Evolutionary conservation across 1,140 invertebrate species (phyloP).

Genomic region (Laupala kohalensis): DNA sequence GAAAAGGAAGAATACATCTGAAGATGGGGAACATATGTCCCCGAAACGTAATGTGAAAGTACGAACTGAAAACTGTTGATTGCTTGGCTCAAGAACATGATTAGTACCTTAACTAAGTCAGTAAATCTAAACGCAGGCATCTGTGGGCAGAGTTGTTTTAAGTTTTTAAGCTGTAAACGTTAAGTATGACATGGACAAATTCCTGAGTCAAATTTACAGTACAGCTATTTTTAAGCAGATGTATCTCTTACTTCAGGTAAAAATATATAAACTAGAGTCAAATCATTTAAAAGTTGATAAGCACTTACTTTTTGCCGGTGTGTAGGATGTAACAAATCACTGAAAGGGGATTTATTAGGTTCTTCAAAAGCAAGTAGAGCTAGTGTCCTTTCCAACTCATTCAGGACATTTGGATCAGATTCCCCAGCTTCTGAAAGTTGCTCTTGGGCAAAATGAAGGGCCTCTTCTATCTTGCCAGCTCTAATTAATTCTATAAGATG

Average conservation of each 20-base stretch:
- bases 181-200: too few relatives aligned
- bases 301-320: constrained; percentile 77
- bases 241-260: neutral
- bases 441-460: constrained; percentile 88
- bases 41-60: too few relatives aligned
- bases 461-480: constrained; percentile 82
- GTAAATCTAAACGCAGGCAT: too few relatives aligned
- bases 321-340: constrained; percentile 81
- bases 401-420: constrained; percentile 62
- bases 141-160: too few relatives aligned
- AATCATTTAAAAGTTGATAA: constrained; percentile 5
- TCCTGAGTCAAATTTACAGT: neutral
- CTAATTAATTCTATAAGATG: constrained; percentile 90
- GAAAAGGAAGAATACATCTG: too few relatives aligned
- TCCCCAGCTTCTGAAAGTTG: constrained; percentile 84
- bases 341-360: constrained; percentile 86
- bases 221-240: neutral
- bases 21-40: too few relatives aligned
- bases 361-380: constrained; percentile 94
- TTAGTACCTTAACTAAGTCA: too few relatives aligned
- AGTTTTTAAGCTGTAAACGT: too few relatives aligned
- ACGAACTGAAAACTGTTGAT: too few relatives aligned
- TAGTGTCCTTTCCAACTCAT: constrained; percentile 72
- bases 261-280: neutral
- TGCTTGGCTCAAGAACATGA: too few relatives aligned